A percentile compares a stretch with the other conserved stretches of the same genome.
phyloP scores from a whole-genome alignment of 2,113 vertebrate species.

The Gopherus flavomarginatus region DNA sequence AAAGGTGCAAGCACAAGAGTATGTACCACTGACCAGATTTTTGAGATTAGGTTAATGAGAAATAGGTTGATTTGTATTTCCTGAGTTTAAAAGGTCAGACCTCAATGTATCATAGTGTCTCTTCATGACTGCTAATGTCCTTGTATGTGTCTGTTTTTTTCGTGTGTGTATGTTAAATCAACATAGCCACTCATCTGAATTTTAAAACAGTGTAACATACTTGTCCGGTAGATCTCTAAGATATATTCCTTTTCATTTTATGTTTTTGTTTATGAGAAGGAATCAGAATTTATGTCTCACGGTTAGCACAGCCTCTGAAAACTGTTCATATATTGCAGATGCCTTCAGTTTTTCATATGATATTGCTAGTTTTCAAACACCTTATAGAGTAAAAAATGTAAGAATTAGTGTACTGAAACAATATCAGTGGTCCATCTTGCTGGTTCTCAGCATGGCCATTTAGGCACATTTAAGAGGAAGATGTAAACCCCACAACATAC shows the following conservation, averaged over 20 bases:
- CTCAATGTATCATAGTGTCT: conserved; percentile 15
- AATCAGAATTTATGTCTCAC: neutral
- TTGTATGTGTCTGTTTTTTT: neutral
- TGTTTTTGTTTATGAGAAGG: neutral
- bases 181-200: neutral
- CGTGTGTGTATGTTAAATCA: neutral
- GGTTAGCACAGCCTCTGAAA: neutral
- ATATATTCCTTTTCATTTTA: neutral
- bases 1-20: conserved; percentile 9
- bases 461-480: neutral
- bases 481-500: neutral
- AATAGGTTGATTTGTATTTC: conserved; percentile 64
- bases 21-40: conserved; percentile 18
- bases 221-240: conserved; percentile 2
- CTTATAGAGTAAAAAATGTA: neutral
- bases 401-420: neutral
- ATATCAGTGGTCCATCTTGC: neutral
- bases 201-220: neutral
- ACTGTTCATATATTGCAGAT: neutral
- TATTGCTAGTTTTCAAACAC: neutral
- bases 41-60: conserved; percentile 63
- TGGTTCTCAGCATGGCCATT: neutral
- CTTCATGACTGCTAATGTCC: neutral
- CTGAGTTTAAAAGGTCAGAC: conserved; percentile 66
- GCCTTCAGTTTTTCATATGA: neutral